Conservation (phyloP, 2,888 invertebrate genomes). For the Pammene aurita region DNA sequence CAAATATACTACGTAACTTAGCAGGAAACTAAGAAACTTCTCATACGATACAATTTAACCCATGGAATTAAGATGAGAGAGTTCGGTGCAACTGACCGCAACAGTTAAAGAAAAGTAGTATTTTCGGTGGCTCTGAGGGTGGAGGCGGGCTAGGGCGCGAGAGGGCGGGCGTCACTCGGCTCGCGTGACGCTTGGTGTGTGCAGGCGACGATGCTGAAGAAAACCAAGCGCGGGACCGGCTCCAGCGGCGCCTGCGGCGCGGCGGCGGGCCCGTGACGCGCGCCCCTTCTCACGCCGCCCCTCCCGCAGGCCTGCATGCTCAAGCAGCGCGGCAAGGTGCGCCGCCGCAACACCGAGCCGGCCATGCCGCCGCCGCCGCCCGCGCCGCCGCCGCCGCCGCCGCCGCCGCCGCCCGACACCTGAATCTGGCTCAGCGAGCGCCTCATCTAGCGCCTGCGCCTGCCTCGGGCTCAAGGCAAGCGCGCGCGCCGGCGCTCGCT, state of each 20-base stretch:
- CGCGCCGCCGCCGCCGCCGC: slow-evolving; percentile 70
- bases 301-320: slow-evolving; percentile 98
- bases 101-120: background rate
- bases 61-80: too few species aligned
- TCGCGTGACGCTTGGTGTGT: slow-evolving; percentile 53
- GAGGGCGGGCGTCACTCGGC: slow-evolving; percentile 50
- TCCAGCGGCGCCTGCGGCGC: slow-evolving; percentile 85
- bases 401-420: slow-evolving; percentile 78
- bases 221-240: slow-evolving; percentile 97
- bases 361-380: slow-evolving; percentile 83
- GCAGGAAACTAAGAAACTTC: too few species aligned
- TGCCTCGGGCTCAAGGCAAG: slow-evolving; percentile 77
- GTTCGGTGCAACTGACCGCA: background rate
- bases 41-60: too few species aligned
- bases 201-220: slow-evolving; percentile 99
- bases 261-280: slow-evolving; percentile 80
- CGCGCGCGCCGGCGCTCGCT: slow-evolving; percentile 70
- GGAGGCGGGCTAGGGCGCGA: slow-evolving; percentile 49
- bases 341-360: slow-evolving; percentile 96
- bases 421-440: slow-evolving; percentile 89
- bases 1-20: too few species aligned
- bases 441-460: slow-evolving; percentile 83
- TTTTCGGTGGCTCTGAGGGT: slow-evolving; percentile 21
- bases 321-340: slow-evolving; percentile 99
- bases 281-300: slow-evolving; percentile 49